Evolutionary conservation across 2,113 vertebrate species (phyloP).

Genomic region (Callospermophilus lateralis): DNA sequence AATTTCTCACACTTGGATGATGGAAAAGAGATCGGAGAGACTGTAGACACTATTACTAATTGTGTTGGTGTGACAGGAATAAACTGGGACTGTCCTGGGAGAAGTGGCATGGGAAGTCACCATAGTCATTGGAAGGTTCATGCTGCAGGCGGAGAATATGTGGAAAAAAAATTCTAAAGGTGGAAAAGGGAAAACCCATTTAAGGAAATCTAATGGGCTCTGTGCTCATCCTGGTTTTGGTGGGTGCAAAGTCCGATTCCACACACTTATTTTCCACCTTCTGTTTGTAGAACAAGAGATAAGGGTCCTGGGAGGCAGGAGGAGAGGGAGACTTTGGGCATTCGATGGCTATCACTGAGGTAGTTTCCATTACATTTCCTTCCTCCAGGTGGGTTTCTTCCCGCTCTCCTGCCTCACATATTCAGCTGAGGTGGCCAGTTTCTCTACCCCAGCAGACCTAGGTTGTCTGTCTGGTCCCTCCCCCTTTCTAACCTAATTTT

Average conservation of each 20-base stretch:
- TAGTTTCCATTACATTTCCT: neutral
- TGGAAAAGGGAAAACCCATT: neutral
- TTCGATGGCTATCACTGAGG: neutral
- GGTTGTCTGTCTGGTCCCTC: neutral
- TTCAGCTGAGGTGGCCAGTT: neutral
- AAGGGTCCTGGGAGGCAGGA: neutral
- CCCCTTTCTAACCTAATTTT: neutral
- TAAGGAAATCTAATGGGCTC: too few relatives aligned
- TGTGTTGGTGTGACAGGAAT: neutral
- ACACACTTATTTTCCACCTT: neutral
- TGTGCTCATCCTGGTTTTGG: neutral
- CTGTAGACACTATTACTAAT: neutral
- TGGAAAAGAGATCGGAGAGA: neutral
- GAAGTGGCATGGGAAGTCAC: neutral
- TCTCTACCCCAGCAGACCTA: neutral
- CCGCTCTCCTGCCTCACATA: neutral
- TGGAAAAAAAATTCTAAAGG: neutral
- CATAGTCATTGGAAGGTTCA: neutral
- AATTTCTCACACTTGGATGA: neutral
- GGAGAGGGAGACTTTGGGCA: neutral
- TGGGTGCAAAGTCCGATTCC: neutral
- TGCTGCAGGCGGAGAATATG: neutral
- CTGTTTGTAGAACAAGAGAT: neutral
- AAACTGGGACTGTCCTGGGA: neutral
- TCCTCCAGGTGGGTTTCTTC: neutral